Evolutionary conservation across 2,888 invertebrate genomes (phyloP).

Genomic region (Tenthredo distinguenda): DNA sequence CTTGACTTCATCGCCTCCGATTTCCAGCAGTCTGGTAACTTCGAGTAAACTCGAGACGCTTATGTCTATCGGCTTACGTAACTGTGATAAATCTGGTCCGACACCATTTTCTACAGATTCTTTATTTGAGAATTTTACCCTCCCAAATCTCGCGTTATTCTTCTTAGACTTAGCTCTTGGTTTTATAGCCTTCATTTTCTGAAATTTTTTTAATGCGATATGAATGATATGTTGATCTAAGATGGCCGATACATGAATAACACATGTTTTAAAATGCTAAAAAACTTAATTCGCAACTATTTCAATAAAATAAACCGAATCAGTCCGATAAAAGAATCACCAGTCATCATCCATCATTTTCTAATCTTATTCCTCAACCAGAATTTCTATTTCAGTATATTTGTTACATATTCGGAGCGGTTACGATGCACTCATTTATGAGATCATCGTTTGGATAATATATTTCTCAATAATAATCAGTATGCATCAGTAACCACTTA

Average conservation of each 20-base stretch:
- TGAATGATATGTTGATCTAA: neutral
- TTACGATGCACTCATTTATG: neutral
- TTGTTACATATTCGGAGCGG: neutral
- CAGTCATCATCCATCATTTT: neutral
- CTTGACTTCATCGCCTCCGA: constrained; percentile 87
- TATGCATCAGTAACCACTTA: neutral
- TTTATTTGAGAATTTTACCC: constrained; percentile 58
- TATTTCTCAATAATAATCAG: neutral
- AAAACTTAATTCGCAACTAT: neutral
- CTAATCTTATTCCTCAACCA: neutral
- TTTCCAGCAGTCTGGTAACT: constrained; percentile 86
- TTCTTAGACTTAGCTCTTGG: constrained; percentile 65
- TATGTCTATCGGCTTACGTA: constrained; percentile 84
- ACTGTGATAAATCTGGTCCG: constrained; percentile 72
- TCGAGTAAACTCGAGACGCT: constrained; percentile 86
- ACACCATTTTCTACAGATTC: constrained; percentile 29
- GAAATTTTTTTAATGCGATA: neutral
- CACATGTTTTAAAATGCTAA: neutral
- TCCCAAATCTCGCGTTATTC: constrained; percentile 60
- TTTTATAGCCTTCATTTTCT: constrained; percentile 64
- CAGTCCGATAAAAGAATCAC: neutral
- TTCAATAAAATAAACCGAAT: neutral
- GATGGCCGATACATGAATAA: constrained; percentile 1
- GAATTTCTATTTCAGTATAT: neutral
- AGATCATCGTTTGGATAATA: neutral